Conservation (phyloP, 1,140 invertebrate genomes). For the Aphelenchoides fujianensis region DNA sequence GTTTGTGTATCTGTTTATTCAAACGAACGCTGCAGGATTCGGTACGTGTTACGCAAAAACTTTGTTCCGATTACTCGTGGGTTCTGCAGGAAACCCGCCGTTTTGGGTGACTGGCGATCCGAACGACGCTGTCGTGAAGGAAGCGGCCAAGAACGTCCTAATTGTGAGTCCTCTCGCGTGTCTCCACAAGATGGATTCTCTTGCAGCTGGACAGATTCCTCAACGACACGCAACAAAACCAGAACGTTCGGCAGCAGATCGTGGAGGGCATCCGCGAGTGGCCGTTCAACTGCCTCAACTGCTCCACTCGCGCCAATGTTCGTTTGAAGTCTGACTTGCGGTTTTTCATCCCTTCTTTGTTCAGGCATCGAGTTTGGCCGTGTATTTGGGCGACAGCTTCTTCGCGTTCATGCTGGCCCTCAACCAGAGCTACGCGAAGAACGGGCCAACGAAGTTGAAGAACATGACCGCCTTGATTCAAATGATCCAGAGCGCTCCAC, state of each 20-base stretch:
- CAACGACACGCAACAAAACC: neutral
- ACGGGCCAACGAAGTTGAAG: neutral
- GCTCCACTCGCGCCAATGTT: neutral
- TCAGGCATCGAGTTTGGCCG: neutral
- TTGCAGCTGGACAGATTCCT: neutral
- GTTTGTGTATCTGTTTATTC: slow-evolving; percentile 42
- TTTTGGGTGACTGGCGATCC: neutral
- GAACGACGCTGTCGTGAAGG: neutral
- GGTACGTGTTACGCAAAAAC: no score
- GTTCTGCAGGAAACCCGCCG: slow-evolving; percentile 12
- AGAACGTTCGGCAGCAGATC: neutral
- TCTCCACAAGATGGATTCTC: neutral
- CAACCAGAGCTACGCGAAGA: neutral
- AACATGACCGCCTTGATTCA: slow-evolving; percentile 5
- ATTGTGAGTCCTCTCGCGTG: neutral
- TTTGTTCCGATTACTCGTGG: neutral
- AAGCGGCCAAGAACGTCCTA: neutral
- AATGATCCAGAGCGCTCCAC: neutral
- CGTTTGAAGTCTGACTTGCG: neutral
- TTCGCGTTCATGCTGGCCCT: neutral
- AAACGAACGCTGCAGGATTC: slow-evolving; percentile 16
- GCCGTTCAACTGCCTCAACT: neutral
- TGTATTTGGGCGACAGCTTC: neutral
- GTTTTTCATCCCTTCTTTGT: neutral
- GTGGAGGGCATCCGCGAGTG: neutral